Base-by-base conservation (phyloP, 2,888 invertebrate species). In the Cheilosia impressa region DNA sequence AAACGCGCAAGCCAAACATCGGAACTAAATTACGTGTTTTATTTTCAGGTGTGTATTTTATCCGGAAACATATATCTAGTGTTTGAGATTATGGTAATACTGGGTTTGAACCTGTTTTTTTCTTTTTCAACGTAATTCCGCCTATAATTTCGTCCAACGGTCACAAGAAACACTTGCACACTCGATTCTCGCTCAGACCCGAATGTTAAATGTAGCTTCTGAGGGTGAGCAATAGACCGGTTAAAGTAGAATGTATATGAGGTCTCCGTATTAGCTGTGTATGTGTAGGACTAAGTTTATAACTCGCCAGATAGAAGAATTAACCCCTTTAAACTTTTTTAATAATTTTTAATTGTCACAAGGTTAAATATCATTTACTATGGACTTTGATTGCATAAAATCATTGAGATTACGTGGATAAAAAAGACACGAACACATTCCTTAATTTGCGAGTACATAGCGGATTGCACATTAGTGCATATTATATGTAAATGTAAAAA, bases 191-290 rank as follows among this genome's bases (percentile, higher is more conserved):
- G 22, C 62, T 13, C 41, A 22, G 34, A 24, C 41, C 17, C 19
- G 50, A 62, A 47, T 43, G 38, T 45, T 58, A 31, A 63, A 63
- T 52, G 13, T 43, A 27, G n/a, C 27, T 43, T 60, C 65, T 45
- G 52, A 72, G 62, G 17, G 77, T 77, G 71, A 72, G 72, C 72
- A 83, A 83, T 78, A 72, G 78, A 78, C 78, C 82, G 82, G 82
- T 78, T 68, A 57, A 66, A 71, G 57, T 71, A 63, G 65, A 76
- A 60, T 71, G 57, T 71, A 24, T 27, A 24, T 24, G 22, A 24
- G 9, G 19, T 34, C 62, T 45, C 22, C 38, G n/a, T n/a, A 19
- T 47, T 55, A 13, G 38, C 38, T 31, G 10, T 38, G 15, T 68
- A 27, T 65, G 38, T 24, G 45, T 43, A 41, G 24, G 41, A 27